Conservation (phyloP, 1,140 invertebrate species). For the Paralvinella palmiformis region DNA sequence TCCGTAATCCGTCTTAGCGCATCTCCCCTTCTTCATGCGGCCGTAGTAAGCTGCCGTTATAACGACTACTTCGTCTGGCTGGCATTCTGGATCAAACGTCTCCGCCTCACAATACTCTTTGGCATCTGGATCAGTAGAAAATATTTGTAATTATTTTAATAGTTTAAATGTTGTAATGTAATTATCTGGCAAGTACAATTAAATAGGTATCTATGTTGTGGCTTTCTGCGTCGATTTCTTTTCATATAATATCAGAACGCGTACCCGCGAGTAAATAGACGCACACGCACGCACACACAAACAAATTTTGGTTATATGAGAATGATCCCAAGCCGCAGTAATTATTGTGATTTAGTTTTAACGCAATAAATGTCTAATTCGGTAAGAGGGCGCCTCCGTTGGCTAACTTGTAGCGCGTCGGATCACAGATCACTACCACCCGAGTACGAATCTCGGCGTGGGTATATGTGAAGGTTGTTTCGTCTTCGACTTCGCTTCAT, state of each 20-base stretch:
- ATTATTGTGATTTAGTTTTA: no score
- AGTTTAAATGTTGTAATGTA: not conserved
- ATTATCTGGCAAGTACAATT: not conserved
- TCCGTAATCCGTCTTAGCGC: slow-evolving; percentile 5
- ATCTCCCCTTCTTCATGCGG: slow-evolving; percentile 2
- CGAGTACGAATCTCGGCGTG: no score
- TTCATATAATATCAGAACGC: not conserved
- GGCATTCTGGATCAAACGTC: not conserved
- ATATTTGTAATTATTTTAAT: not conserved
- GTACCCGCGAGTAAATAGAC: not conserved
- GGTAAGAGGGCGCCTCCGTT: no score
- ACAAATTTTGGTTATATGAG: no score
- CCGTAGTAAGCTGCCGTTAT: not conserved
- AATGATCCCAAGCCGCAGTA: no score
- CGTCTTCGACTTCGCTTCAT: no score
- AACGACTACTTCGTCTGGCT: slow-evolving; percentile 5
- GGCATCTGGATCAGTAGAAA: not conserved
- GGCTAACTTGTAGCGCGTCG: no score
- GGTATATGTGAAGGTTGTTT: no score
- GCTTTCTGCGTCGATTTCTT: not conserved
- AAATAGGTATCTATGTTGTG: not conserved
- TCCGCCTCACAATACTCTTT: slow-evolving; percentile 8
- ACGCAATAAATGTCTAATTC: no score
- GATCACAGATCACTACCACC: no score
- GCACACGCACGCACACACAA: not conserved